These are phyloP conservation scores for Parazoanthus atlanticus DNA, from an alignment of 92 coral and sea anemone species.

Conservation along the genomic window DNA sequence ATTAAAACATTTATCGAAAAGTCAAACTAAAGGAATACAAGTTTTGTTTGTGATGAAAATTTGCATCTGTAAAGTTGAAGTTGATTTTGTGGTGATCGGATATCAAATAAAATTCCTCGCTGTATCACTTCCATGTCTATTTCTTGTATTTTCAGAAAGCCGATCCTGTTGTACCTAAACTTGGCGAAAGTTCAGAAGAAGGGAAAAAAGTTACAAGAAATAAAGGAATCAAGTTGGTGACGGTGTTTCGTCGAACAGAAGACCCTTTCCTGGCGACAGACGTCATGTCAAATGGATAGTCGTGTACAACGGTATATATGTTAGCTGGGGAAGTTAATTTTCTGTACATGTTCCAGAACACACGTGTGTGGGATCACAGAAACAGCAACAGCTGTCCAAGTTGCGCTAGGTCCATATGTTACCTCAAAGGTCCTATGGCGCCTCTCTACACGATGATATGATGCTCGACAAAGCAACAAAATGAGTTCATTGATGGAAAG, in stretches of 20 bases:
- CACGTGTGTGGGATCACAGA: background rate
- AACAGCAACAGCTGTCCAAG: no score
- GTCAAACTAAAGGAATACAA: no score
- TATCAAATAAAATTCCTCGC: no score
- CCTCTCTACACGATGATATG: no score
- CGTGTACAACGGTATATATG: background rate
- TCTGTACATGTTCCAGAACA: background rate
- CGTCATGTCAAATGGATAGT: background rate
- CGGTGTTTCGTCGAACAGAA: conserved; percentile 83
- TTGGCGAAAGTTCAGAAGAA: conserved; percentile 91
- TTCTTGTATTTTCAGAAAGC: conserved; percentile 52
- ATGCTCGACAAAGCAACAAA: background rate
- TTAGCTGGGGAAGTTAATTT: background rate
- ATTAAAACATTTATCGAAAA: no score
- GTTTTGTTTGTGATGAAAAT: no score
- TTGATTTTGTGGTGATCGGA: no score
- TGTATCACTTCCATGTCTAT: background rate
- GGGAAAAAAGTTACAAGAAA: conserved; percentile 96
- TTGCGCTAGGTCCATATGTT: no score
- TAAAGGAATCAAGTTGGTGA: conserved; percentile 83
- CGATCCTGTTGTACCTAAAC: conserved; percentile 85
- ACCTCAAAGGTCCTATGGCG: no score
- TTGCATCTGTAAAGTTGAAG: no score
- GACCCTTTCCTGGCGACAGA: conserved; percentile 48
- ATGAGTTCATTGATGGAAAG: no score